Base-by-base conservation (phyloP, 2,888 invertebrate genomes). In the Synergus itoensis region DNA sequence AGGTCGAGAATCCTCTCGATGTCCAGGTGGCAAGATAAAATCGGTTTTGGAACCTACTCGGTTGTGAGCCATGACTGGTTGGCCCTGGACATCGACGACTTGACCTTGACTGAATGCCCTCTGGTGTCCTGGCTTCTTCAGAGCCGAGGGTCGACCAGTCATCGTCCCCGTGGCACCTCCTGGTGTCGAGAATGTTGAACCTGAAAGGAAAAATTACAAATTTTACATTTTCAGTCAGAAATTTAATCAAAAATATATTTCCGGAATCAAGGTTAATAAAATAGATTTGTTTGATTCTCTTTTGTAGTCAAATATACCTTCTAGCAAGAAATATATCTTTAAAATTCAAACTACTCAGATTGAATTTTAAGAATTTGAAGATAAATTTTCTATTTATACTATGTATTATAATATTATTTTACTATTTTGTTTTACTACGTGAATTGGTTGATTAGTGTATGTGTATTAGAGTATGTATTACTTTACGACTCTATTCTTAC, bases 31-130 rank as follows among this genome's bases (percentile, higher is more conserved):
- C 81, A 98, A 93, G 85, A 97, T 97, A 89, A 98, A 98, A 90
- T 98, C 98, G 1, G 98, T 98, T 90, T 96, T 96, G 82, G 97
- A 97, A 81, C 96, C 96, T 41, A 96, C 95, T 73, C 97, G 95
- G 91, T 95, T 96, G 93, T 97, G 97, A 0, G 96, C 96, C 12
- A 87, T 84, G 80, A 88, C 88, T 80, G 85, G 82, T 81, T 84
- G 85, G 77, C 84, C 82, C 86, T 93, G 83, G 91, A 94, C 93
- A 86, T 96, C 96, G 79, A 95, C 95, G 83, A 97, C 97, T 92
- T 97, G 97, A 0, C 97, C 97, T 88, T 98, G 97, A 8, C 97
- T 97, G 88, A 97, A 95, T 76, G 97, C 97, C 80, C 97, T 94
- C 90, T 97, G 97, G 90, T 97, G 97, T 1, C 97, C 94, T 16